These are phyloP conservation scores for Eidolon helvum DNA, from an alignment of 2,113 vertebrate genomes.

Conservation along the genomic window DNA sequence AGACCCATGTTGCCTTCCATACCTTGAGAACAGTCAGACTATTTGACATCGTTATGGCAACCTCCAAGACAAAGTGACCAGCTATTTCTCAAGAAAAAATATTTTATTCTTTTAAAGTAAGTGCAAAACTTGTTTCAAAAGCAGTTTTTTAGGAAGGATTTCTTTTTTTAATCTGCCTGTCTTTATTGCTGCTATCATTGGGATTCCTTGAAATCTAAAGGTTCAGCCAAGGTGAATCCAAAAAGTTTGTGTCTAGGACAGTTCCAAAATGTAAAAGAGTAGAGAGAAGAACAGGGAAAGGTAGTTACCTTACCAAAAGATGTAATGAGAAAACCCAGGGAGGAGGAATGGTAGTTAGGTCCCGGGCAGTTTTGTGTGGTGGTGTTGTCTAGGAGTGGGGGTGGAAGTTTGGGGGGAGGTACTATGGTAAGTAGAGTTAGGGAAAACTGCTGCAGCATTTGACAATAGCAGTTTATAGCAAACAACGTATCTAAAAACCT, in stretches of 20 bases:
- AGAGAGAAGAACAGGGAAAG: not conserved
- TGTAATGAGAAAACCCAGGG: not conserved
- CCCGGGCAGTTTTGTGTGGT: not conserved
- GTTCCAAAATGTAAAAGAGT: not conserved
- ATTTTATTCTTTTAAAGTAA: constrained; percentile 2
- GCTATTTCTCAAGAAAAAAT: constrained; percentile 36
- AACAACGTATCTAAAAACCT: not conserved
- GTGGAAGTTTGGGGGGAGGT: not conserved
- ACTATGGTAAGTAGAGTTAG: not conserved
- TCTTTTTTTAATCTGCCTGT: not conserved
- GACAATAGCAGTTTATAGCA: not conserved
- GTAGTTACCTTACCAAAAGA: not conserved
- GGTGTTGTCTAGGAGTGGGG: not conserved
- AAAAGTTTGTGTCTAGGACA: not conserved
- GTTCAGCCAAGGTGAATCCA: not conserved
- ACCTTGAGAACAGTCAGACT: not conserved
- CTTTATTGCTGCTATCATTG: not conserved
- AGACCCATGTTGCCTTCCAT: not conserved
- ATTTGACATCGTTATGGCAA: not conserved
- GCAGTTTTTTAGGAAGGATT: not conserved
- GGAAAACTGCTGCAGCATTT: not conserved
- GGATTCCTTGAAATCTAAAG: not conserved
- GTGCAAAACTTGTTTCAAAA: constrained; percentile 27
- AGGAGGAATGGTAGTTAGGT: not conserved
- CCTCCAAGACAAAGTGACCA: constrained; percentile 41